Evolutionary conservation across 2,113 vertebrate genomes (phyloP).

Genomic region (Lophochroa leadbeateri): DNA sequence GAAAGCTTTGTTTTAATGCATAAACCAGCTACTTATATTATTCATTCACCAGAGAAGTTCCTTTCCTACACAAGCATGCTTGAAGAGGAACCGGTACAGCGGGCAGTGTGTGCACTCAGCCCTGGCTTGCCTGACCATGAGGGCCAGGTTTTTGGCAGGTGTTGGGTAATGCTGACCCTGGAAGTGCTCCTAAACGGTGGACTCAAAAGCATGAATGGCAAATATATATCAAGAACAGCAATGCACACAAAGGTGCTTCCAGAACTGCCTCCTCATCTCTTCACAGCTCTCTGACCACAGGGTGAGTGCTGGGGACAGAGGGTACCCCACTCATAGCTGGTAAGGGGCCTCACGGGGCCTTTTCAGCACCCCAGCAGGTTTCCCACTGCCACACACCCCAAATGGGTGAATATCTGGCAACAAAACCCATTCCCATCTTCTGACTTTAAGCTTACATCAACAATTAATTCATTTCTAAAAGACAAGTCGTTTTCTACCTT

Average conservation of each 20-base stretch:
- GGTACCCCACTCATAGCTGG: neutral
- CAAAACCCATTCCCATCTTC: neutral
- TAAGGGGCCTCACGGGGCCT: neutral
- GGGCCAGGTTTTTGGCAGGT: neutral
- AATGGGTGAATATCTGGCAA: neutral
- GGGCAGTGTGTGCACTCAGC: neutral
- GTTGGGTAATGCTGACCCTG: neutral
- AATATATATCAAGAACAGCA: neutral
- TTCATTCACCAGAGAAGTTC: neutral
- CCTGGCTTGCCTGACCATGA: neutral
- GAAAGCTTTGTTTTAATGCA: neutral
- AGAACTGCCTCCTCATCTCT: neutral
- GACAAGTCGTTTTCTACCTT: neutral
- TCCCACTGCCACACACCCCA: accelerated
- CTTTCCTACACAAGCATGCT: neutral
- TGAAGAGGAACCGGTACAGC: neutral
- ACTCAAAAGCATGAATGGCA: neutral
- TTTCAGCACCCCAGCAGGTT: neutral
- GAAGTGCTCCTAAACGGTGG: neutral
- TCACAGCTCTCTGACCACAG: neutral
- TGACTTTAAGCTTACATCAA: neutral
- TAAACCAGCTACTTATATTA: neutral
- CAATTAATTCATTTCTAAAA: neutral
- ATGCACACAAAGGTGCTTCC: neutral
- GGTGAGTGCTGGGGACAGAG: accelerated